Conservation (phyloP, 2,888 invertebrate species). For the Melieria crassipennis region DNA sequence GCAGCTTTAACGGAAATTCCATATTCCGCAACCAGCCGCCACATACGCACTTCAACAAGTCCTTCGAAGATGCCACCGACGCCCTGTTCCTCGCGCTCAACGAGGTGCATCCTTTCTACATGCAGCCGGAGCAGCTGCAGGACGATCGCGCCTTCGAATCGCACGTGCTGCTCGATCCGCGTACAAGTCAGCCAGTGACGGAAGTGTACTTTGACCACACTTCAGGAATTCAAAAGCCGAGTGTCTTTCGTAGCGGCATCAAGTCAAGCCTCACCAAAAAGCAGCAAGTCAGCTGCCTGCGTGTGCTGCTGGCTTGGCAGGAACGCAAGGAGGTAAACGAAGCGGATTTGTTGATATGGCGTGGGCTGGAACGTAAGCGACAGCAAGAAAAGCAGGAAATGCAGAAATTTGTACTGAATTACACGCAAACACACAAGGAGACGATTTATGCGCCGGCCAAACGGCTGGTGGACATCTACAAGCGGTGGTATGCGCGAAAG, state of each 20-base stretch:
- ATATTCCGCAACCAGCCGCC: conserved; percentile 53
- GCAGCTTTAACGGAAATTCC: conserved; percentile 26
- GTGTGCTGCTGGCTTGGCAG: conserved; percentile 48
- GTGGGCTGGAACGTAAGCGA: conserved; percentile 38
- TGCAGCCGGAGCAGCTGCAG: conserved; percentile 36
- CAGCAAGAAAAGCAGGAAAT: conserved; percentile 48
- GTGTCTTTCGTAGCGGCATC: conserved; percentile 45
- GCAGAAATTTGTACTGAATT: conserved; percentile 48
- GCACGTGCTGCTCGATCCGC: conserved; percentile 50
- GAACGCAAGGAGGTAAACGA: conserved; percentile 36
- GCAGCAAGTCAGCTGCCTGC: conserved; percentile 53
- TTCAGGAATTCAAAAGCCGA: conserved; percentile 6
- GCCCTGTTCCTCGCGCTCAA: conserved; percentile 49
- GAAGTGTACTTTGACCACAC: conserved; percentile 46
- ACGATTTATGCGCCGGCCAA: conserved; percentile 48
- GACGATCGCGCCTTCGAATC: conserved; percentile 13
- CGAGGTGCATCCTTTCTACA: conserved; percentile 50
- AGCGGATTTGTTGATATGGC: conserved; percentile 48
- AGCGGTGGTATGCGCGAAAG: conserved; percentile 46
- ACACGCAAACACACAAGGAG: conserved; percentile 45
- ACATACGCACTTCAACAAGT: conserved; percentile 53
- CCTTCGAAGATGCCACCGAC: conserved; percentile 51
- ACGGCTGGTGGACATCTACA: conserved; percentile 46
- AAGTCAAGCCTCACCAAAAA: conserved; percentile 44
- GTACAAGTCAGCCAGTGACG: conserved; percentile 45